These are phyloP conservation scores for Pseudoips prasinana DNA, from an alignment of 2,888 invertebrate species.

Conservation along the genomic window DNA sequence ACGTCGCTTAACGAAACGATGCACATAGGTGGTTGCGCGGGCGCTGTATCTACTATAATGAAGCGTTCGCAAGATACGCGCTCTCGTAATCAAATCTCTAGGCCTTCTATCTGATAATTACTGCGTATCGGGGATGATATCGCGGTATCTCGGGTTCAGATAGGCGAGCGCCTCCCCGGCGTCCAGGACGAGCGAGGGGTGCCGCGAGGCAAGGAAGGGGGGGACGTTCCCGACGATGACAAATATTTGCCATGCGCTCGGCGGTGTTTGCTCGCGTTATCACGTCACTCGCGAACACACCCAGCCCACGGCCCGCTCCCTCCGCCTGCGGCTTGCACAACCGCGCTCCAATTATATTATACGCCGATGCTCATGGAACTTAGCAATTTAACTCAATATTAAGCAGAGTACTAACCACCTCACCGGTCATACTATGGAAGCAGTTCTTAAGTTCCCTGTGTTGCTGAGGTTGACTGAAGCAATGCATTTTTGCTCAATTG, in stretches of 20 bases:
- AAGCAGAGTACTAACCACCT: too few species aligned
- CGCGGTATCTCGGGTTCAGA: conserved; percentile 60
- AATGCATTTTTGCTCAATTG: too few species aligned
- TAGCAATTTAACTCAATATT: too few species aligned
- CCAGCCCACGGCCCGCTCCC: conserved; percentile 31
- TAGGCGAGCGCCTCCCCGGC: conserved; percentile 33
- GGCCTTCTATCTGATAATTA: conserved; percentile 75
- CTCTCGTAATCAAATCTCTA: conserved; percentile 74
- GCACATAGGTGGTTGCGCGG: conserved; percentile 18
- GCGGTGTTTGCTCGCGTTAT: conserved; percentile 61
- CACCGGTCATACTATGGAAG: too few species aligned
- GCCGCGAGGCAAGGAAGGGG: conserved; percentile 17
- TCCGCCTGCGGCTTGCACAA: conserved; percentile 20
- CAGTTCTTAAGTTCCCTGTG: too few species aligned
- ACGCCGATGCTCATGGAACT: too few species aligned
- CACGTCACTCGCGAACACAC: conserved; percentile 56
- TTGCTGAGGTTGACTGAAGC: too few species aligned
- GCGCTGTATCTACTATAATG: conserved; percentile 51
- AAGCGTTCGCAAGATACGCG: conserved; percentile 51
- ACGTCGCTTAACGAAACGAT: too few species aligned
- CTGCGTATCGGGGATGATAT: conserved; percentile 69
- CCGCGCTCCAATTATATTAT: neutral
- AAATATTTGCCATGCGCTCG: conserved; percentile 61
- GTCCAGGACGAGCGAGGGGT: conserved; percentile 12
- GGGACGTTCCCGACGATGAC: conserved; percentile 46